Conservation (phyloP, 2,888 invertebrate species). For the Limnephilus lunatus region DNA sequence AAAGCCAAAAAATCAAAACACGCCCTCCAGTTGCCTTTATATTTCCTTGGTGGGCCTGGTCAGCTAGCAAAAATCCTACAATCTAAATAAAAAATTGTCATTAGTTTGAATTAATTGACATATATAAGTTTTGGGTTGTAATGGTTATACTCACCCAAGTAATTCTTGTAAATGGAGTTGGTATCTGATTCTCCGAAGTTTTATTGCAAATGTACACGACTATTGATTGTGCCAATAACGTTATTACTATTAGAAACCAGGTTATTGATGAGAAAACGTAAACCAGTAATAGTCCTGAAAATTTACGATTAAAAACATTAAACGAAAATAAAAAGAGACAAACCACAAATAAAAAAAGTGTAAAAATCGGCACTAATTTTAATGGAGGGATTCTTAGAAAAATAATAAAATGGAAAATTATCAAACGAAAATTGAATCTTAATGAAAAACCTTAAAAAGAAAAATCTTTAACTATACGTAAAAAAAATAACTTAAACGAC, state of each 20-base stretch:
- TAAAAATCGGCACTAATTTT: not conserved
- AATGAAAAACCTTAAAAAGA: too few species aligned
- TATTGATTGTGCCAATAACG: not conserved
- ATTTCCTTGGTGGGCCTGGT: not conserved
- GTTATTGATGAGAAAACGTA: conserved; percentile 8
- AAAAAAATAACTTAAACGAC: not conserved
- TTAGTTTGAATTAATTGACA: not conserved
- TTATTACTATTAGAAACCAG: not conserved
- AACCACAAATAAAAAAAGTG: not conserved
- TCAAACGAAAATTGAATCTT: not conserved
- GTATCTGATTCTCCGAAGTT: not conserved
- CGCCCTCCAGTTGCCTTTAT: not conserved
- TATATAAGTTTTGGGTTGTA: not conserved
- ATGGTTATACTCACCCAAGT: not conserved
- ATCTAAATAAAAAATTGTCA: not conserved
- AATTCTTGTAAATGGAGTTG: not conserved
- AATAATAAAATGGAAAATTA: not conserved
- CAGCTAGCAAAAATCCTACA: conserved; percentile 28
- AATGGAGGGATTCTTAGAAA: not conserved
- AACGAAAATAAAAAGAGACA: not conserved
- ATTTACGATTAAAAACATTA: not conserved
- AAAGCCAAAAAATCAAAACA: conserved; percentile 42
- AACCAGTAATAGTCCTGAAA: not conserved
- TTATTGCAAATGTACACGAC: conserved; percentile 5
- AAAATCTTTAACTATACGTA: too few species aligned